phyloP scores from a whole-genome alignment of 2,888 invertebrate genomes.

The Macaria liturata region DNA sequence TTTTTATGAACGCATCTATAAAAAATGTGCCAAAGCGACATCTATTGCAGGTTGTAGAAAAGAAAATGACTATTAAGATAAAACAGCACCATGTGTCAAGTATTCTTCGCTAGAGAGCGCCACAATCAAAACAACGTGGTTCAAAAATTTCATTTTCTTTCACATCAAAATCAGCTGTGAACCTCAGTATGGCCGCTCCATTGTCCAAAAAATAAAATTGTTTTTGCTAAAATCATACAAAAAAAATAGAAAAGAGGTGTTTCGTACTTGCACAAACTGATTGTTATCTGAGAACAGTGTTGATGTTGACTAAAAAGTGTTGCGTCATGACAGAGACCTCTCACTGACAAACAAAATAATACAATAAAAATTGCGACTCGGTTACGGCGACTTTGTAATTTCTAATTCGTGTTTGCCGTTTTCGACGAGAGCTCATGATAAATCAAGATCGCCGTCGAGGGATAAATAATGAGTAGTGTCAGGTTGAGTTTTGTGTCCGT shows the following conservation, averaged over 20 bases:
- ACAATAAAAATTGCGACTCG: slow-evolving; percentile 75
- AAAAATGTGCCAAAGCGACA: neutral
- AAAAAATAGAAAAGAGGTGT: slow-evolving; percentile 73
- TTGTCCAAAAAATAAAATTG: slow-evolving; percentile 72
- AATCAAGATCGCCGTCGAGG: slow-evolving; percentile 56
- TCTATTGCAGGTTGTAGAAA: neutral
- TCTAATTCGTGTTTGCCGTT: slow-evolving; percentile 54
- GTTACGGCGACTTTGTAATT: slow-evolving; percentile 58
- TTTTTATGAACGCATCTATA: slow-evolving; percentile 15
- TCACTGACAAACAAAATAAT: slow-evolving; percentile 79
- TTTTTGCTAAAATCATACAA: slow-evolving; percentile 69
- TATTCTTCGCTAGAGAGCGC: slow-evolving; percentile 53
- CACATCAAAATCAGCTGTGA: slow-evolving; percentile 84
- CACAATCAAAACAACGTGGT: slow-evolving; percentile 75
- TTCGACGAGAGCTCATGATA: slow-evolving; percentile 68
- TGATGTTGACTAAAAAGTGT: slow-evolving; percentile 79
- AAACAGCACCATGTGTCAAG: slow-evolving; percentile 45
- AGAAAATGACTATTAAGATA: slow-evolving; percentile 42
- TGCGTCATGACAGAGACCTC: slow-evolving; percentile 82
- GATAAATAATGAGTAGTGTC: slow-evolving; percentile 76
- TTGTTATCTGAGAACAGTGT: slow-evolving; percentile 65
- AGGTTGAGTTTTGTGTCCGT: slow-evolving; percentile 77
- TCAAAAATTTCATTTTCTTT: slow-evolving; percentile 66
- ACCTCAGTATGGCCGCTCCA: slow-evolving; percentile 81
- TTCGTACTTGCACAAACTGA: slow-evolving; percentile 67